A percentile compares a stretch with the other conserved stretches of the same genome.
Evolutionary conservation across 2,113 vertebrate species (phyloP).

Genomic region (Chionodraco myersi): DNA sequence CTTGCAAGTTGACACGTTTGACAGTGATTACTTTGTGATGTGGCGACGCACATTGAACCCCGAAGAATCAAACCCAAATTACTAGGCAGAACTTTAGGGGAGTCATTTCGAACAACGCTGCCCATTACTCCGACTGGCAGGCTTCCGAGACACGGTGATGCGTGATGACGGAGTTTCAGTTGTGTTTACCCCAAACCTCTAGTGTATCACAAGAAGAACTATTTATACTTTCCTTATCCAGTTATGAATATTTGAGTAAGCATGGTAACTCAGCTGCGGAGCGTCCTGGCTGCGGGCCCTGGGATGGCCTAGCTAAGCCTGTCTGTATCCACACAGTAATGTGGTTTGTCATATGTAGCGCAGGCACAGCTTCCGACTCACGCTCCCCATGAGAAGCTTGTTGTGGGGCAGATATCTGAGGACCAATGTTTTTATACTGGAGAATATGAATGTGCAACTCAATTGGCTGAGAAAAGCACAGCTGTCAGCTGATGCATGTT

Average conservation of each 20-base stretch:
- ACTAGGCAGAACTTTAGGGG: conserved; percentile 31
- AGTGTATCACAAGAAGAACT: conserved; percentile 69
- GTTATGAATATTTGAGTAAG: conserved; percentile 84
- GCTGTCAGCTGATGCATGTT: conserved; percentile 81
- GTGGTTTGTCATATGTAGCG: conserved; percentile 83
- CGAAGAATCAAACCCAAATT: conserved; percentile 44
- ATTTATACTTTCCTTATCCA: conserved; percentile 80
- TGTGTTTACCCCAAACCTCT: conserved; percentile 68
- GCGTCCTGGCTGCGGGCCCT: conserved; percentile 75
- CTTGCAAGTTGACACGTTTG: conserved; percentile 38
- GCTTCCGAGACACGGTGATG: conserved; percentile 52
- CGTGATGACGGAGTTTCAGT: conserved; percentile 52
- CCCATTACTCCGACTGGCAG: conserved; percentile 61
- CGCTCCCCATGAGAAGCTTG: conserved; percentile 79
- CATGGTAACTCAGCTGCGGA: conserved; percentile 78
- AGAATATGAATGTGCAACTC: conserved; percentile 58
- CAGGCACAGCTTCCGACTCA: conserved; percentile 79
- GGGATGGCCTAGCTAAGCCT: conserved; percentile 79
- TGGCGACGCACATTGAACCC: conserved; percentile 30
- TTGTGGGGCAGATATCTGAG: conserved; percentile 85
- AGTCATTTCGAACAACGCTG: conserved; percentile 29
- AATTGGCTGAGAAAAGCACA: conserved; percentile 80
- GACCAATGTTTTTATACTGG: conserved; percentile 60
- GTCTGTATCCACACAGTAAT: conserved; percentile 80
- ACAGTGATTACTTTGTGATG: conserved; percentile 49